Percentiles rank a stretch among this genome's conserved stretches.
Evolutionary conservation across 2,113 vertebrate genomes (phyloP).

Genomic region (Castor canadensis): DNA sequence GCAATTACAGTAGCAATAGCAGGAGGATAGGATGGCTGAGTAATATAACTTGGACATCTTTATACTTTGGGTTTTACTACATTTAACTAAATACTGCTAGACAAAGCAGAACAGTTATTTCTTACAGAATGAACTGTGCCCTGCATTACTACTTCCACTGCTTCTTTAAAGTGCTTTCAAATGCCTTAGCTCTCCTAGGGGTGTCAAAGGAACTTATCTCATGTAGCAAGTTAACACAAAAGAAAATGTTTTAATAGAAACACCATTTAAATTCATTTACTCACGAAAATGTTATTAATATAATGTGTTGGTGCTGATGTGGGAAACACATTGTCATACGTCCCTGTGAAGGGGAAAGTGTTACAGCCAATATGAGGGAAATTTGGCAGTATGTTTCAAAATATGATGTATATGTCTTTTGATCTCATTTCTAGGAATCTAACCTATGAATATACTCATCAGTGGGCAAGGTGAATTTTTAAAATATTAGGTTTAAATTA

Average conservation of each 20-base stretch:
- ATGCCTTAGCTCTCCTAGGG: neutral
- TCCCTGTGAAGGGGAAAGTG: neutral
- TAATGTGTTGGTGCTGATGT: neutral
- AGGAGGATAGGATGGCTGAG: neutral
- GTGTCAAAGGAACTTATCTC: neutral
- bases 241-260: neutral
- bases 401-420: neutral
- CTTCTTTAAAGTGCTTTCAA: neutral
- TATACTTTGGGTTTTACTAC: neutral
- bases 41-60: neutral
- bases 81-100: neutral
- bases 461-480: neutral
- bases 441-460: neutral
- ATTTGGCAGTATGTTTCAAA: neutral
- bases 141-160: neutral
- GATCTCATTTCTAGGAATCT: neutral
- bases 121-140: neutral
- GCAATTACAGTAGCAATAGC: neutral
- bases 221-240: neutral
- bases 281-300: neutral
- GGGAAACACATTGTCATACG: neutral
- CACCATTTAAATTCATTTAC: neutral
- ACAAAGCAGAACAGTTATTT: neutral
- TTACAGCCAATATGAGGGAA: neutral
- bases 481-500: neutral